These are phyloP conservation scores for Melanotaenia nigrans DNA, from an alignment of 2,797 vertebrate genomes.

Conservation along the genomic window DNA sequence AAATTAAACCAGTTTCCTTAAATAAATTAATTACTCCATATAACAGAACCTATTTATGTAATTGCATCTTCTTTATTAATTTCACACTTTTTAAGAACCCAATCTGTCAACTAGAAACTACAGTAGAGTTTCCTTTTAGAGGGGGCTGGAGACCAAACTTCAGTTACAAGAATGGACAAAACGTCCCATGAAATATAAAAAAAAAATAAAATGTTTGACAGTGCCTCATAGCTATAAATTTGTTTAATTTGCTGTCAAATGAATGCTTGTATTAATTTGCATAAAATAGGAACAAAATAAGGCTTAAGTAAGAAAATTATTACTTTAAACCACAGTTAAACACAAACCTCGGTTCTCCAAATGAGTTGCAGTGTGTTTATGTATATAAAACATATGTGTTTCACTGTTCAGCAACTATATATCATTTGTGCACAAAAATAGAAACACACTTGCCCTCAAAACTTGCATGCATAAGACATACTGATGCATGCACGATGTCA, in stretches of 20 bases:
- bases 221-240: neutral
- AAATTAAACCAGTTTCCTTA: neutral
- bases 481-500: neutral
- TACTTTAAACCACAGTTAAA: neutral
- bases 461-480: slow-evolving; percentile 29
- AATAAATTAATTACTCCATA: neutral
- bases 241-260: neutral
- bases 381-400: slow-evolving; percentile 1
- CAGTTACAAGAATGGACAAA: neutral
- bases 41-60: neutral
- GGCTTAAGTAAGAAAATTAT: neutral
- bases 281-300: neutral
- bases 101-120: neutral
- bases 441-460: slow-evolving; percentile 28
- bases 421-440: slow-evolving; percentile 26
- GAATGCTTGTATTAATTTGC: neutral
- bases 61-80: too few species aligned
- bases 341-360: neutral
- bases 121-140: neutral
- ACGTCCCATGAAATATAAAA: too few species aligned
- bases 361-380: neutral
- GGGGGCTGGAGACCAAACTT: neutral
- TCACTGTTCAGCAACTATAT: neutral
- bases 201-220: too few species aligned
- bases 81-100: too few species aligned